These are phyloP conservation scores for Pandemis corylana DNA, from an alignment of 2,888 invertebrate genomes.

Conservation along the genomic window DNA sequence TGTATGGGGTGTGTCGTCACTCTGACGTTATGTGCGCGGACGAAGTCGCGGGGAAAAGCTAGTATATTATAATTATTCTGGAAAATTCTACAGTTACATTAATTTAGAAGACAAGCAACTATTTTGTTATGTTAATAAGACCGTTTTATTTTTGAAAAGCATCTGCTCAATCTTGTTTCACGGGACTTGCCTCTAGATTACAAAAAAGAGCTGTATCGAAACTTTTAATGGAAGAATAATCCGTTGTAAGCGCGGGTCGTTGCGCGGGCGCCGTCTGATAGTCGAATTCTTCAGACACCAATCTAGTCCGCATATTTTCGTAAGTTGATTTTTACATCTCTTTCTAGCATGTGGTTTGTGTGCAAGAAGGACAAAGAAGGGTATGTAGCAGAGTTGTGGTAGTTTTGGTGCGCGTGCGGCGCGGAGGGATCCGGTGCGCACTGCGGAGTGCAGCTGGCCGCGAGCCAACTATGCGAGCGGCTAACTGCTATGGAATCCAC, in stretches of 20 bases:
- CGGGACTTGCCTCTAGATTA: conserved; percentile 9
- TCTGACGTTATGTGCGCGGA: too few relatives aligned
- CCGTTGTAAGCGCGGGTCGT: conserved; percentile 20
- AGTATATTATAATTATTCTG: too few relatives aligned
- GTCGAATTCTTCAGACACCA: conserved; percentile 22
- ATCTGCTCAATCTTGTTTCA: conserved; percentile 12
- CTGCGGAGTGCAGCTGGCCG: conserved; percentile 68
- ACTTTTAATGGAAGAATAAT: conserved; percentile 37
- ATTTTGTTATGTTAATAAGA: background rate
- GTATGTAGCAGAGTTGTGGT: conserved; percentile 26
- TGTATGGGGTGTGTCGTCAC: too few relatives aligned
- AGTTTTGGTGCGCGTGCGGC: conserved; percentile 40
- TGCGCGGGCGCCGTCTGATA: conserved; percentile 35
- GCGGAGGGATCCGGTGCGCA: conserved; percentile 61
- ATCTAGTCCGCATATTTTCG: conserved; percentile 14
- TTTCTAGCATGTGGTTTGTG: conserved; percentile 16
- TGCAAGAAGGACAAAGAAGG: conserved; percentile 18
- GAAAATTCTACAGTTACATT: background rate
- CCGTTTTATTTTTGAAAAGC: background rate
- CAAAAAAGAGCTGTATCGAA: conserved; percentile 21
- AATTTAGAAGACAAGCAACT: too few relatives aligned
- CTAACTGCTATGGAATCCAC: conserved; percentile 68
- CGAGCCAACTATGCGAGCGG: conserved; percentile 64
- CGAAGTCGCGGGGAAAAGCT: too few relatives aligned
- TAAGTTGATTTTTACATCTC: conserved; percentile 17